These are phyloP conservation scores for Latrodectus geometricus DNA, from an alignment of 1,140 invertebrate genomes.

Conservation along the genomic window DNA sequence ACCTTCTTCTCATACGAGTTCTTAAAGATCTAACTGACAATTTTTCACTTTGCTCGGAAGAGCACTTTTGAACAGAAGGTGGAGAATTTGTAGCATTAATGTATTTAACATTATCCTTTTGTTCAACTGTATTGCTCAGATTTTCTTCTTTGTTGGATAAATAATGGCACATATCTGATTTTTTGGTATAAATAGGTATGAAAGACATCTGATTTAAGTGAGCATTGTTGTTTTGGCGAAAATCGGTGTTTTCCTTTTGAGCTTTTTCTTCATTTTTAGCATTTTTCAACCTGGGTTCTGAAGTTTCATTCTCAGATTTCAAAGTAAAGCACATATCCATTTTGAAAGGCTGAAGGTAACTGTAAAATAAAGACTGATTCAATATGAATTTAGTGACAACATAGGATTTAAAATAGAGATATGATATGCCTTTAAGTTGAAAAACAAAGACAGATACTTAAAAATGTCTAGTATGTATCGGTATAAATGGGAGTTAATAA, in stretches of 20 bases:
- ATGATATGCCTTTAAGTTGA: too few relatives aligned
- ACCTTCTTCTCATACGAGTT: slow-evolving; percentile 28
- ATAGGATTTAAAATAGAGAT: too few relatives aligned
- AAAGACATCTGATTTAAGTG: slow-evolving; percentile 42
- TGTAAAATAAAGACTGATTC: background rate
- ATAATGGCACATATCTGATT: slow-evolving; percentile 49
- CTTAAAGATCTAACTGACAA: background rate
- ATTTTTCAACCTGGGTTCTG: slow-evolving; percentile 6
- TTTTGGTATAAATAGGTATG: slow-evolving; percentile 54
- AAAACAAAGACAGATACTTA: too few relatives aligned
- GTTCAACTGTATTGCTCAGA: background rate
- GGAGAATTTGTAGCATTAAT: slow-evolving; percentile 17
- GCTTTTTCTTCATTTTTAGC: slow-evolving; percentile 29
- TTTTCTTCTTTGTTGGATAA: slow-evolving; percentile 14
- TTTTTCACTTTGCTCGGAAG: slow-evolving; percentile 20
- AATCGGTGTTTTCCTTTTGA: slow-evolving; percentile 28
- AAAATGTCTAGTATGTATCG: too few relatives aligned
- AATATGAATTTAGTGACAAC: too few relatives aligned
- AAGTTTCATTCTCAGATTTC: slow-evolving; percentile 11
- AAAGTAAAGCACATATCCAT: slow-evolving; percentile 36
- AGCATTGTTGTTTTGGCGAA: slow-evolving; percentile 53
- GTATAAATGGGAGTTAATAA: too few relatives aligned
- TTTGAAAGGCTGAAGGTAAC: slow-evolving; percentile 10
- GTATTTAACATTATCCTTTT: background rate
- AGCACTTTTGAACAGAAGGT: background rate